These are phyloP conservation scores for Argyra leucocephala DNA, from an alignment of 2,888 invertebrate genomes.

Conservation along the genomic window DNA sequence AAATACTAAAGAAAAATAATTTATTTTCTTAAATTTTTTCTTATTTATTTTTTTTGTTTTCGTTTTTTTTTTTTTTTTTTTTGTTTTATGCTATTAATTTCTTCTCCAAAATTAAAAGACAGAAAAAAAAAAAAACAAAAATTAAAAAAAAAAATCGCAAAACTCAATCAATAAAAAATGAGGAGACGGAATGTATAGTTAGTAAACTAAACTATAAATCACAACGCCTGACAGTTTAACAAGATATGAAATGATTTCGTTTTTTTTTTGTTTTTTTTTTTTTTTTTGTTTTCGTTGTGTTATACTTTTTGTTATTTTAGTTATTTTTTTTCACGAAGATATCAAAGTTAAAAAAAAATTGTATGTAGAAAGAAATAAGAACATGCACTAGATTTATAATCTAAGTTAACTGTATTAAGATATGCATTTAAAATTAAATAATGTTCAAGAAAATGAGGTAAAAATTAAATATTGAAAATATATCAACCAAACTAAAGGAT, in stretches of 20 bases:
- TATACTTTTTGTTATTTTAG: no score
- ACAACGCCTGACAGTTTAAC: conserved; percentile 2
- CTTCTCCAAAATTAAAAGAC: background rate
- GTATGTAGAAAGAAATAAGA: background rate
- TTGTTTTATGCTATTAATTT: background rate
- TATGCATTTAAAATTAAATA: conserved; percentile 6
- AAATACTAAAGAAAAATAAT: background rate
- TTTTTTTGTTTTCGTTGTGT: background rate
- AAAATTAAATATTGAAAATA: background rate
- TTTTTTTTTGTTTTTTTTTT: background rate
- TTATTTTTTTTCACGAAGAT: background rate
- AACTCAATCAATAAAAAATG: conserved; percentile 3
- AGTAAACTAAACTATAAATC: conserved; percentile 6
- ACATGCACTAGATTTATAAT: conserved; percentile 6
- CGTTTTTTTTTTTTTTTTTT: background rate
- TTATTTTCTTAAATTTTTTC: background rate
- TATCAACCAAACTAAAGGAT: no score
- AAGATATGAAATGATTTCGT: conserved; percentile 1
- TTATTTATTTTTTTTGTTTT: background rate
- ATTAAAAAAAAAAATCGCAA: background rate
- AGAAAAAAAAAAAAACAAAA: background rate
- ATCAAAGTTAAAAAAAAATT: background rate
- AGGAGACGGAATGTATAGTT: conserved; percentile 3
- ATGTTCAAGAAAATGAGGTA: background rate
- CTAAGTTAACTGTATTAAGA: conserved; percentile 6